These are phyloP conservation scores for Drosophila ohnishii DNA, from an alignment of 1,140 invertebrate species.

Conservation along the genomic window DNA sequence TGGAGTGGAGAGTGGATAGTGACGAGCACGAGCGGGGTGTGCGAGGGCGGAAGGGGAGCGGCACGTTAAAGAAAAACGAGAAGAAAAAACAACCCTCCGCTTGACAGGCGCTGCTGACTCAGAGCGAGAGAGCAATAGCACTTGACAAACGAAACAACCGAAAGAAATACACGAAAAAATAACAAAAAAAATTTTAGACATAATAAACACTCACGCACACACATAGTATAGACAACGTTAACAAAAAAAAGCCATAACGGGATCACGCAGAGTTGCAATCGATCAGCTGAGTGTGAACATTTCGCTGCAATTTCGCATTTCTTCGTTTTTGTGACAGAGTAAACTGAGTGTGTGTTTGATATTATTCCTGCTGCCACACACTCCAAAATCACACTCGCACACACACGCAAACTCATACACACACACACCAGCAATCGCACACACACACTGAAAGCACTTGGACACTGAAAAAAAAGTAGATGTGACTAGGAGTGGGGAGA, in stretches of 20 bases:
- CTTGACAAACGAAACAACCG: constrained; percentile 27
- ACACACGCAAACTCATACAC: constrained; percentile 6
- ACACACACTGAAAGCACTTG: constrained; percentile 56
- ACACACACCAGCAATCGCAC: constrained; percentile 14
- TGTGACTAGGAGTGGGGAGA: constrained; percentile 22
- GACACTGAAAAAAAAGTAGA: constrained; percentile 65
- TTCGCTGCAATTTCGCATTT: constrained; percentile 12
- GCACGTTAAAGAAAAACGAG: constrained; percentile 29
- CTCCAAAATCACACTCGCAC: constrained; percentile 20
- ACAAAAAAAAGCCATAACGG: constrained; percentile 7
- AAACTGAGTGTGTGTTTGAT: constrained; percentile 41
- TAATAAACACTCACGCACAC: constrained; percentile 17
- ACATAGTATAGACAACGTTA: constrained; percentile 1
- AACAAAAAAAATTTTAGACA: constrained; percentile 11
- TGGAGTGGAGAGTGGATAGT: constrained; percentile 12
- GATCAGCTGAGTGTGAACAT: constrained; percentile 24
- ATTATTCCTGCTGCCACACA: constrained; percentile 50
- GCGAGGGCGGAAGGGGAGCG: constrained; percentile 21
- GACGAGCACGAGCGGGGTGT: constrained; percentile 1
- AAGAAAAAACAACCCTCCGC: constrained; percentile 63
- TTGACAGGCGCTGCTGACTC: constrained; percentile 67
- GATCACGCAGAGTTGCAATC: constrained; percentile 34
- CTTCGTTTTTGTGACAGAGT: constrained; percentile 25
- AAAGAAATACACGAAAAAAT: constrained; percentile 8
- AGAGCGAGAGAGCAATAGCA: constrained; percentile 52